Base-by-base conservation (phyloP, 2,113 vertebrate species). In the Nycticebus coucang region DNA sequence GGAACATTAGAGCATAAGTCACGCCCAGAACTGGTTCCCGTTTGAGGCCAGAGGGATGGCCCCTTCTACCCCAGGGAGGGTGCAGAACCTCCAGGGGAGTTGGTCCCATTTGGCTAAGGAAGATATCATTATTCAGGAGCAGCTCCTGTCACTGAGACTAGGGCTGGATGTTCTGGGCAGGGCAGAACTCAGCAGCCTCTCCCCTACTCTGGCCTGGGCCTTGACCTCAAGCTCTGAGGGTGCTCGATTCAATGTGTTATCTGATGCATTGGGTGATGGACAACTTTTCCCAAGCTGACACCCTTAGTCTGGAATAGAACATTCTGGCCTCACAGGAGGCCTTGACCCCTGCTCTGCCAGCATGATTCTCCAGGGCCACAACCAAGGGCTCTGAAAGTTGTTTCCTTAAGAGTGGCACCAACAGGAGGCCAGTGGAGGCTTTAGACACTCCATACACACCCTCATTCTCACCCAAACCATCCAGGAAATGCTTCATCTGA, bases 231-330 rank as follows among this genome's bases (percentile, higher is more conserved):
- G 72, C 59, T 91, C 62, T 79, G 57, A 45, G 80, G 26, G 74
- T 22, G 53, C 28, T 74, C 4, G 3, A 35, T 69, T 87, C 81
- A 55, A 62, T 3, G 66, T 95, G 88, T 55, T 64, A 19, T 50
- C 30, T 91, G 95, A 82, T 89, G 94, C 94, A 86, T 28, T 91
- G 89, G 83, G 74, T 85, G 92, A 91, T 81, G 50, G 50, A 68
- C n/a, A 59, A 21, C 78, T 81, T 91, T 81, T 62, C 92, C 78
- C 68, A 85, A 84, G 57, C 74, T 71, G 53, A 55, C 62, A 82
- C 80, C 30, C 78, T 91, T 45, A 22, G 53, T 80, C 77, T 90
- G 83, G 33, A 95, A n/a, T 78, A 60, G 94, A 94, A 91, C 82
- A 77, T 96, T 91, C 60, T 81, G 89, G 64, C 50, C 92, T 91